Evolutionary conservation across 2,113 vertebrate species (phyloP).

Genomic region (Sus scrofa): T2T-Sscrofa CM000812.6:49514501-49515000

Average conservation of each 20-base stretch:
- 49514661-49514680: conserved; percentile 32
- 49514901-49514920: neutral
- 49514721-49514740: neutral
- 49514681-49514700: neutral
- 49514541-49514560: neutral
- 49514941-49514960: neutral
- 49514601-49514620: neutral
- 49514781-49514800: neutral
- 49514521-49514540: conserved; percentile 1
- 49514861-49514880: neutral
- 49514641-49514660: conserved; percentile 20
- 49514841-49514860: conserved; percentile 13
- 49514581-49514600: conserved; percentile 9
- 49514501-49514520: neutral
- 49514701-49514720: neutral
- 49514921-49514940: neutral
- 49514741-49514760: neutral
- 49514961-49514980: neutral
- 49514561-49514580: neutral
- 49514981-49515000: neutral
- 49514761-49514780: conserved; percentile 5
- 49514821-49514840: neutral
- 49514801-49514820: neutral
- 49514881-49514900: neutral
- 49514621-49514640: conserved; percentile 7